Base-by-base conservation (phyloP, 2,113 vertebrate genomes). In the Trachemys scripta region DNA sequence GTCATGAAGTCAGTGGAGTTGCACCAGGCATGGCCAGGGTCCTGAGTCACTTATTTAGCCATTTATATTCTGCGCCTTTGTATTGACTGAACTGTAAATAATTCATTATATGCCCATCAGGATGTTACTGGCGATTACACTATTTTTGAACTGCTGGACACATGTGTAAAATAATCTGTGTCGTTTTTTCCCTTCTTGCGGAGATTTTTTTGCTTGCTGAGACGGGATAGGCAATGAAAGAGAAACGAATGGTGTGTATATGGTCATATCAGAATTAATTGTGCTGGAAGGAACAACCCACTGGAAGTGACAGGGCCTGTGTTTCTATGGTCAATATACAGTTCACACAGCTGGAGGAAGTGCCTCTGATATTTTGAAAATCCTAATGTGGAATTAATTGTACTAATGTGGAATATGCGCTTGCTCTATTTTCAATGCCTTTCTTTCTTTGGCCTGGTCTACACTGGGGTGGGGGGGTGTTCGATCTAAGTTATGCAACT, bases 281-380 rank as follows among this genome's bases (percentile, higher is more conserved):
- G 47, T 91, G 47, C 84, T 93, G 88, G 91, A 5, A 95, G 80
- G 80, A 90, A 51, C 59, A 29, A 51, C 38, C 9, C 5, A 24
- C 10, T 42, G 24, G 42, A 75, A 75, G 57, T 51, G 45, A 80
- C 59, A n/a, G 13, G 45, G 22, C 45, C 10, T 20, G 12, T 22
- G 20, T 20, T 38, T 14, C 24, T 31, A 5, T 19, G 75, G 82
- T 59, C 89, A 85, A 90, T 97, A 95, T 96, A 95, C 83, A 81
- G 0, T 0, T 11, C 75, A 87, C 94, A 94, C 90, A 94, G 72
- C 83, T 89, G 42, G 50, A 94, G 95, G 90, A 87, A 95, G 86
- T 6, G 31, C 62, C 17, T 86, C 24, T 92, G 90, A 69, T 80
- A 76, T 89, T 12, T 59, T 80, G 72, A 42, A 82, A 16, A 65